Conservation (phyloP, 2,797 vertebrate genomes). For the Siniperca scherzeri region DNA sequence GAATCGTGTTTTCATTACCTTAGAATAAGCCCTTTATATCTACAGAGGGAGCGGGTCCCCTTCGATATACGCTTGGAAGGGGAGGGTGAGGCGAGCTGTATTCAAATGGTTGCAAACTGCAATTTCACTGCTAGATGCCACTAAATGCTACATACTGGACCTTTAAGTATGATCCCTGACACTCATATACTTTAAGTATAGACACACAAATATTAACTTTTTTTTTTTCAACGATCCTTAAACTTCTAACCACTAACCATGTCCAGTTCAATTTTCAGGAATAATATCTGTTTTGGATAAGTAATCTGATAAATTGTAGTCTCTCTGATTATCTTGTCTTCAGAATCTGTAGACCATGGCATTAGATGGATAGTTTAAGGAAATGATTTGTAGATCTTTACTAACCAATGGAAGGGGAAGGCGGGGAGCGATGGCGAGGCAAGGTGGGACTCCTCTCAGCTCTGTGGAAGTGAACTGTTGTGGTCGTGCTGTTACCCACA, state of each 20-base stretch:
- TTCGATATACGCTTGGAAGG: too few species aligned
- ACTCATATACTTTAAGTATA: too few species aligned
- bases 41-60: too few species aligned
- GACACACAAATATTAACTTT: too few species aligned
- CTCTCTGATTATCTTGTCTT: slow-evolving; percentile 3
- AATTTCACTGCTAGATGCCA: too few species aligned
- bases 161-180: too few species aligned
- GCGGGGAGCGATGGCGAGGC: slow-evolving; percentile 67
- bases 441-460: slow-evolving; percentile 80
- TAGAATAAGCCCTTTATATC: too few species aligned
- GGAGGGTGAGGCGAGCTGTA: too few species aligned
- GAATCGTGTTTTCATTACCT: too few species aligned
- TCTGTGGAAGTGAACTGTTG: slow-evolving; percentile 79
- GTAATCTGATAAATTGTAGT: not conserved
- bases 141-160: too few species aligned
- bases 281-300: not conserved
- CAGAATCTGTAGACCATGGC: not conserved
- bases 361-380: not conserved
- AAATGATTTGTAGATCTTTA: not conserved
- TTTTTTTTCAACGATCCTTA: too few species aligned
- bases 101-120: too few species aligned
- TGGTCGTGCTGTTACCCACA: slow-evolving; percentile 80
- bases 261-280: not conserved
- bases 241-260: not conserved
- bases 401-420: slow-evolving; percentile 64